Conservation (phyloP, 1,140 invertebrate species). For the Trichonephila clavipes region DNA sequence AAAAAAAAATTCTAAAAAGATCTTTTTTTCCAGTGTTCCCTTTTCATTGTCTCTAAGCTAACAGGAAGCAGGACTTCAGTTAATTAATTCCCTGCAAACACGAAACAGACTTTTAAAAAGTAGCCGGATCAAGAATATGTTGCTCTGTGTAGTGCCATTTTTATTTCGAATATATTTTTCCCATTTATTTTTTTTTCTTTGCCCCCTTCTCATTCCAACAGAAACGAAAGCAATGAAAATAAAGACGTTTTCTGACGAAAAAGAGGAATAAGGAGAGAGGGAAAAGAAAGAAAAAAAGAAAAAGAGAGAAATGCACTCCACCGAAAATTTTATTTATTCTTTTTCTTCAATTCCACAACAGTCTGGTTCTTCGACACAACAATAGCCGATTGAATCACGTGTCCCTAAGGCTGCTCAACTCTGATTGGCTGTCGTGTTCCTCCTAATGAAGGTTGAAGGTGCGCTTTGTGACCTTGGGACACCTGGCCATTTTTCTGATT, state of each 20-base stretch:
- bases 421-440: conserved; percentile 63
- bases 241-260: conserved; percentile 56
- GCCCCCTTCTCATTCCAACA: too few relatives aligned
- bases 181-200: neutral
- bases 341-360: conserved; percentile 53
- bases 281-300: neutral
- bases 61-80: conserved; percentile 32
- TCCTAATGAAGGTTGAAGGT: conserved; percentile 73
- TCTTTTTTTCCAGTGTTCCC: neutral
- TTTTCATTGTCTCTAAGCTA: neutral
- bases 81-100: conserved; percentile 43
- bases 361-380: conserved; percentile 62
- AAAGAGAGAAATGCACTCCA: neutral
- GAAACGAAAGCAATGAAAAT: neutral
- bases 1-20: neutral
- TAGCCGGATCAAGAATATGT: conserved; percentile 22
- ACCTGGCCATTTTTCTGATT: conserved; percentile 62
- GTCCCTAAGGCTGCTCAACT: conserved; percentile 39
- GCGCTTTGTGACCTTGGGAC: conserved; percentile 71
- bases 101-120: conserved; percentile 9
- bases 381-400: conserved; percentile 73
- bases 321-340: conserved; percentile 31
- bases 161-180: neutral
- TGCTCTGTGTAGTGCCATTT: neutral
- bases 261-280: neutral